phyloP scores from a whole-genome alignment of 64 coral and sea anemone species.

The Trachythela sp. region DNA sequence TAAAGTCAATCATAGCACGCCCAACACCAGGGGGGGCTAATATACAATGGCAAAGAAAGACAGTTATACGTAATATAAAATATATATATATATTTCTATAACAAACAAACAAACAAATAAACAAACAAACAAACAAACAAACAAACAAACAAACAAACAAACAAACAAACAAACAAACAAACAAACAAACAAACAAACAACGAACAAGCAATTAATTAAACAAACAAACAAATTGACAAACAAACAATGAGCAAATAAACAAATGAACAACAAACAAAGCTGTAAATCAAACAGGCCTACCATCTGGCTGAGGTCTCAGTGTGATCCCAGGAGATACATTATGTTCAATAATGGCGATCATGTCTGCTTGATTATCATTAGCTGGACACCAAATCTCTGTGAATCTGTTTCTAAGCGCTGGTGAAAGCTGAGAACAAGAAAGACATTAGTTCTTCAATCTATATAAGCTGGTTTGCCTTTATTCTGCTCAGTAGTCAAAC shows the following conservation, averaged over 20 bases:
- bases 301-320: slow-evolving; percentile 34
- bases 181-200: not conserved
- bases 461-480: not conserved
- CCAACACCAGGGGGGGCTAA: slow-evolving; percentile 62
- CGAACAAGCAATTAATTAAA: no score
- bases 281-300: not conserved
- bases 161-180: not conserved
- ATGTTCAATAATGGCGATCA: slow-evolving; percentile 88
- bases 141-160: not conserved
- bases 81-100: no score
- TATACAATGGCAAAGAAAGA: no score
- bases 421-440: slow-evolving; percentile 61
- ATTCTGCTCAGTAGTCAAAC: no score
- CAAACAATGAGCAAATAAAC: not conserved
- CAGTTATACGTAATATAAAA: no score
- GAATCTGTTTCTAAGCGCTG: slow-evolving; percentile 92
- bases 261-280: not conserved
- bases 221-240: not conserved
- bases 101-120: not conserved
- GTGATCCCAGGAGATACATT: slow-evolving; percentile 67
- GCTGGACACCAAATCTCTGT: slow-evolving; percentile 98
- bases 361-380: slow-evolving; percentile 54
- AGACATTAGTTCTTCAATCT: not conserved
- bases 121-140: not conserved
- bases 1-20: slow-evolving; percentile 74